A percentile compares a stretch with the other conserved stretches of the same genome.
phyloP scores from a whole-genome alignment of 35 echinoderm and acorn worm species.

The Heliocidaris erythrogramma region DNA sequence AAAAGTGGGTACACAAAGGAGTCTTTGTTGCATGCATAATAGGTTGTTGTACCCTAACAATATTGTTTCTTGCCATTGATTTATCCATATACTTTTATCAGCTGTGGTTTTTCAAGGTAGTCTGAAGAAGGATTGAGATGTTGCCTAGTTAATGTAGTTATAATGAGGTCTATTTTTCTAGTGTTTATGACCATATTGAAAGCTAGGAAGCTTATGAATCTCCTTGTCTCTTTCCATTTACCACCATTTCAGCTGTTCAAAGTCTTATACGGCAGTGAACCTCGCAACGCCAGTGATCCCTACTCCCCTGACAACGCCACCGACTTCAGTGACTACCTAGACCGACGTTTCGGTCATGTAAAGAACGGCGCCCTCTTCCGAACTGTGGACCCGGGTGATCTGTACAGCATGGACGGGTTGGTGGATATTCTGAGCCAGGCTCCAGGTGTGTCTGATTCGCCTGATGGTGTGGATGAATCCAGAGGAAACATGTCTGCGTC shows the following conservation, averaged over 20 bases:
- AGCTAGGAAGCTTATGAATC: not conserved
- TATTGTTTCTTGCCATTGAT: not conserved
- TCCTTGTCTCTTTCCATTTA: not conserved
- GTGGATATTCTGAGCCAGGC: conserved; percentile 66
- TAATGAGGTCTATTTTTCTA: not conserved
- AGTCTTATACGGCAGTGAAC: conserved; percentile 75
- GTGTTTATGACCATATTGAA: not conserved
- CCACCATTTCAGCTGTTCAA: conserved; percentile 65
- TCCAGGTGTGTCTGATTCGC: conserved; percentile 26
- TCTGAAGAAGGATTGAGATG: not conserved
- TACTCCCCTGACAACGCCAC: conserved; percentile 59
- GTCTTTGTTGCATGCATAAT: too few species aligned
- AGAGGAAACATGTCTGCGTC: conserved; percentile 32
- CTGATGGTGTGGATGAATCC: not conserved
- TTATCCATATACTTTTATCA: too few species aligned
- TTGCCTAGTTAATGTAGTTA: not conserved
- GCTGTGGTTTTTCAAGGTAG: too few species aligned
- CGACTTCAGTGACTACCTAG: conserved; percentile 67
- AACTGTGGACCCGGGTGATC: conserved; percentile 25
- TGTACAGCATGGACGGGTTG: conserved; percentile 76
- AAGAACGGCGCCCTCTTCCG: conserved; percentile 69
- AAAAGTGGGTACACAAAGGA: too few species aligned
- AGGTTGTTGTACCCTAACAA: too few species aligned
- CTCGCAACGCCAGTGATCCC: conserved; percentile 47
- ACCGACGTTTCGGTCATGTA: conserved; percentile 60